Evolutionary conservation across 2,888 invertebrate species (phyloP).

Genomic region (Bugulina stolonifera): DNA sequence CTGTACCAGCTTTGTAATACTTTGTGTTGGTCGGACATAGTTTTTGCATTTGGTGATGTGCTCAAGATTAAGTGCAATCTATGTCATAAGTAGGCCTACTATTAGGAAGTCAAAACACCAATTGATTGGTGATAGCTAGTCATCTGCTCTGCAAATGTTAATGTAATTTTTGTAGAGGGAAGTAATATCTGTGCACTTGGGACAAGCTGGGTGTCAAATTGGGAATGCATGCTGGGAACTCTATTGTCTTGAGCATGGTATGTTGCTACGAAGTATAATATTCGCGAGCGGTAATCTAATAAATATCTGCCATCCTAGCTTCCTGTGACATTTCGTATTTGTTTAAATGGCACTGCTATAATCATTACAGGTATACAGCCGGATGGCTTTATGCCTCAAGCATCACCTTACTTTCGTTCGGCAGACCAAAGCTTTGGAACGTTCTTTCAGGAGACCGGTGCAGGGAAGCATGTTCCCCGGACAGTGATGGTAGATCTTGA

Average conservation of each 20-base stretch:
- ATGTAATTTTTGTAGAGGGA: constrained; percentile 1
- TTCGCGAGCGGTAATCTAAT: no score
- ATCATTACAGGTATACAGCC: constrained; percentile 18
- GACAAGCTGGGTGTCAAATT: constrained; percentile 24
- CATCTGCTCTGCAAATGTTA: background rate
- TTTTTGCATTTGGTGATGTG: no score
- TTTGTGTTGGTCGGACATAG: no score
- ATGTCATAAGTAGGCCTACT: no score
- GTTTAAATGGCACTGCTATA: no score
- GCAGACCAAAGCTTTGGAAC: background rate
- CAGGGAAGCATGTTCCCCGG: background rate
- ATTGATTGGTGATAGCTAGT: no score
- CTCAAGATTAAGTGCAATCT: no score
- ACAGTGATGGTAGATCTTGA: constrained; percentile 4
- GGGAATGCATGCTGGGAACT: constrained; percentile 25
- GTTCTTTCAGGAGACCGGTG: constrained; percentile 17
- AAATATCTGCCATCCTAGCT: no score
- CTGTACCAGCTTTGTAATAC: no score
- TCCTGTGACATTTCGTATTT: no score
- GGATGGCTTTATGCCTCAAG: constrained; percentile 3
- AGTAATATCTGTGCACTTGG: constrained; percentile 1
- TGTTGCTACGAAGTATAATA: background rate
- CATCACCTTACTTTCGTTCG: background rate
- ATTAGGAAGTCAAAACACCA: no score
- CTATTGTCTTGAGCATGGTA: constrained; percentile 21